These are phyloP conservation scores for Limonius californicus DNA, from an alignment of 1,140 invertebrate genomes.

Conservation along the genomic window DNA sequence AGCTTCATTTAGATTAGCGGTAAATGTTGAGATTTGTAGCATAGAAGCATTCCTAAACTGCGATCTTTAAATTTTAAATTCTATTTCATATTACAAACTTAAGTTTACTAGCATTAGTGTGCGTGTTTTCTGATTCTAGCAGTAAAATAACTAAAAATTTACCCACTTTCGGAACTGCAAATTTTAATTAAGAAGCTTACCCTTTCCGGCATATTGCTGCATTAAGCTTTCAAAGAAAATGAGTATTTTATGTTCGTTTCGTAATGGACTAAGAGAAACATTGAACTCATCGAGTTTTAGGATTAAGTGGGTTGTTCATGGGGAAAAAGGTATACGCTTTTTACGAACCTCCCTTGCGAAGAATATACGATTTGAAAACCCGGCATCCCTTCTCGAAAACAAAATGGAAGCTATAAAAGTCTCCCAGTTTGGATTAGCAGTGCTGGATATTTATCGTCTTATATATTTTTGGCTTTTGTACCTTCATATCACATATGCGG, in stretches of 20 bases:
- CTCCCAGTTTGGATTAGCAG: neutral
- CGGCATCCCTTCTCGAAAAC: neutral
- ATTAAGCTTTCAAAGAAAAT: no score
- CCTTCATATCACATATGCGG: neutral
- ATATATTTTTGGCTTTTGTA: neutral
- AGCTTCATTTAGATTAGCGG: neutral
- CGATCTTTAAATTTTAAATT: neutral
- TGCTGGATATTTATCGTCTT: neutral
- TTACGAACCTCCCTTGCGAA: conserved; percentile 1
- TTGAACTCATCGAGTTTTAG: neutral
- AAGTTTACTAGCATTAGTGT: neutral
- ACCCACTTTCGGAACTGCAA: no score
- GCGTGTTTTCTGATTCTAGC: no score
- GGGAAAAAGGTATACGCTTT: neutral
- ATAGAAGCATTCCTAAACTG: neutral
- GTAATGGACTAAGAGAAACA: conserved; percentile 1
- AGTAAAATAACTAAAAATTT: no score
- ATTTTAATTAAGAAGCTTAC: neutral
- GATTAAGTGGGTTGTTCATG: conserved; percentile 1
- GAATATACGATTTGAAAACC: neutral
- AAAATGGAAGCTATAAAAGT: neutral
- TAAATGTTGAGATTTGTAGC: no score
- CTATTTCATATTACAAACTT: neutral
- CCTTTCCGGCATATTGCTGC: neutral
- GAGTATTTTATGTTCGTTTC: neutral